Evolutionary conservation across 2,888 invertebrate species (phyloP).

Genomic region (Rhodophaea formosa): DNA sequence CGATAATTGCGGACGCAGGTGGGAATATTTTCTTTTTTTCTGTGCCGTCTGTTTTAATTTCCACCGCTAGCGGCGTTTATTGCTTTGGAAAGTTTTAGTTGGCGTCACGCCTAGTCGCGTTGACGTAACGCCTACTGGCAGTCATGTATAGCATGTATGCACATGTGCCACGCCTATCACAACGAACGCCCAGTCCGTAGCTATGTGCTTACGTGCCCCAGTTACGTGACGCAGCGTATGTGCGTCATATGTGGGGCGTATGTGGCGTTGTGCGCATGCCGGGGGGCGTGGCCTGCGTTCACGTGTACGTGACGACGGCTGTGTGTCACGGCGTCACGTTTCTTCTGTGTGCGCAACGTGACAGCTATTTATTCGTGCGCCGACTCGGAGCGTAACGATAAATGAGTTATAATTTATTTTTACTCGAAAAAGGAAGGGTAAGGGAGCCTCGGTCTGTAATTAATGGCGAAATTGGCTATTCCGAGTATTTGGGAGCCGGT

Average conservation of each 20-base stretch:
- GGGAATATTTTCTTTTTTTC: constrained; percentile 55
- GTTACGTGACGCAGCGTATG: constrained; percentile 54
- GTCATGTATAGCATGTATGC: constrained; percentile 42
- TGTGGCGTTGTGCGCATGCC: constrained; percentile 65
- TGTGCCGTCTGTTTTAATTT: constrained; percentile 35
- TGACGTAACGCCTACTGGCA: constrained; percentile 43
- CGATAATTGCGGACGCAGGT: constrained; percentile 79
- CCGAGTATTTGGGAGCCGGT: constrained; percentile 75
- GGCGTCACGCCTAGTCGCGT: constrained; percentile 30
- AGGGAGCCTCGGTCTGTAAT: constrained; percentile 64
- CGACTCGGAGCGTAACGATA: constrained; percentile 59
- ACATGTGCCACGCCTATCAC: constrained; percentile 61
- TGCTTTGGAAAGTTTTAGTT: constrained; percentile 28
- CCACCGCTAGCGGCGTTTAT: constrained; percentile 31
- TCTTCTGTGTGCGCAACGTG: constrained; percentile 59
- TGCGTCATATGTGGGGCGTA: constrained; percentile 60
- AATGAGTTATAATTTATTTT: constrained; percentile 81
- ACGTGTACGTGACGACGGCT: constrained; percentile 55
- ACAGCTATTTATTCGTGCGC: constrained; percentile 66
- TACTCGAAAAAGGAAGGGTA: constrained; percentile 76
- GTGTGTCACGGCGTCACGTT: constrained; percentile 47
- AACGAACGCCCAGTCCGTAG: constrained; percentile 54
- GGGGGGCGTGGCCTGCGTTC: constrained; percentile 61
- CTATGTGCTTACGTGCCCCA: constrained; percentile 52
- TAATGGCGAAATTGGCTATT: constrained; percentile 80